Evolutionary conservation across 2,113 vertebrate species (phyloP).

Genomic region (Megaceryle maxima): DNA sequence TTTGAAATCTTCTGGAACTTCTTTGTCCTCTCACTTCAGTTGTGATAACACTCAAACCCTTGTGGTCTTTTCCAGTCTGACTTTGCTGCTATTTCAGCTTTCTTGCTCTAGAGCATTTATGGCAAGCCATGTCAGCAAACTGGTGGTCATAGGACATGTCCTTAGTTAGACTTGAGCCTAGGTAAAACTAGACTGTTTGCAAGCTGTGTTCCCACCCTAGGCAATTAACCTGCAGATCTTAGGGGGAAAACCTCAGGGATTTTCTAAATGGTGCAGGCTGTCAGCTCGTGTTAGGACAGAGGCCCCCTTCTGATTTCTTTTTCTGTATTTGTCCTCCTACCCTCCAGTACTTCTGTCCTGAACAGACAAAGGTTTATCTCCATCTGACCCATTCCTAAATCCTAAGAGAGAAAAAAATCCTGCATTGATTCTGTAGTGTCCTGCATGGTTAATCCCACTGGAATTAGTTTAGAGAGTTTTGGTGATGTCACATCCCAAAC

Average conservation of each 20-base stretch:
- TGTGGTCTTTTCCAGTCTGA: neutral
- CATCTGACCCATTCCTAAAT: neutral
- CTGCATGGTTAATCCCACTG: neutral
- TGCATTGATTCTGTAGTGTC: neutral
- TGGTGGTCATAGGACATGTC: neutral
- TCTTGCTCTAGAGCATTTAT: neutral
- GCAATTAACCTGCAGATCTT: neutral
- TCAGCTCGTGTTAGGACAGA: neutral
- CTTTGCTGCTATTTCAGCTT: neutral
- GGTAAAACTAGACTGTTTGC: neutral
- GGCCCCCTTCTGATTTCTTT: neutral
- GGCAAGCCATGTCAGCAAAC: neutral
- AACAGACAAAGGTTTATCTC: neutral
- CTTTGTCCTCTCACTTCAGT: neutral
- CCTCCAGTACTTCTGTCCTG: neutral
- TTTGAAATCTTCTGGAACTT: neutral
- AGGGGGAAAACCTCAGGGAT: neutral
- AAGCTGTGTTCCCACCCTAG: neutral
- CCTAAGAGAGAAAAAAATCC: neutral
- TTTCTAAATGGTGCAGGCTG: neutral
- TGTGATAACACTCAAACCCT: neutral
- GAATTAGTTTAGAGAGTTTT: neutral
- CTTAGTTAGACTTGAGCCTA: neutral
- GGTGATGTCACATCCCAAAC: neutral
- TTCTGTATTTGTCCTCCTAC: neutral